Percentiles rank a stretch among this genome's conserved stretches.
Evolutionary conservation across 2,888 invertebrate genomes (phyloP).

Genomic region (Heliconius sara): DNA sequence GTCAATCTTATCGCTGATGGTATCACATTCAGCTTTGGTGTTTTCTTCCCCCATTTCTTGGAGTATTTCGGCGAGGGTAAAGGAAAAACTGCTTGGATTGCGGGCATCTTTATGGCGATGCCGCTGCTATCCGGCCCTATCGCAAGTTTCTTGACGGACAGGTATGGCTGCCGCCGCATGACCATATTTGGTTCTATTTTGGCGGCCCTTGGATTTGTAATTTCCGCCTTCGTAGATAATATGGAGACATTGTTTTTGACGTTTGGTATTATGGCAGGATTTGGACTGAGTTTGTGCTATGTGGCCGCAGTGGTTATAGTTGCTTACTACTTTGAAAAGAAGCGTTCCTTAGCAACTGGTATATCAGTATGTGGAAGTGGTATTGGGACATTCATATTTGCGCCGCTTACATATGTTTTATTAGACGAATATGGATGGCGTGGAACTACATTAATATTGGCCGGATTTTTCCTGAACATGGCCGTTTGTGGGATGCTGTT

Average conservation of each 20-base stretch:
- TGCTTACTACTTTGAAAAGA: constrained; percentile 94
- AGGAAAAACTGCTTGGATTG: constrained; percentile 95
- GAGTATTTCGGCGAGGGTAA: constrained; percentile 93
- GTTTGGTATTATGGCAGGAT: constrained; percentile 92
- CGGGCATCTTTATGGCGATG: constrained; percentile 95
- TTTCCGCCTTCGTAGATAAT: constrained; percentile 89
- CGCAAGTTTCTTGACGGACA: constrained; percentile 91
- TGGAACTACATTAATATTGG: constrained; percentile 91
- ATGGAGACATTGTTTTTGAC: constrained; percentile 91
- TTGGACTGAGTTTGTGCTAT: constrained; percentile 93
- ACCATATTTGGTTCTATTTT: constrained; percentile 91
- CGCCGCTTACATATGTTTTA: constrained; percentile 89
- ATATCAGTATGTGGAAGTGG: constrained; percentile 94
- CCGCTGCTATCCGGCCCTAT: constrained; percentile 94
- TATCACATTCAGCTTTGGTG: constrained; percentile 95
- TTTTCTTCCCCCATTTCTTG: constrained; percentile 93
- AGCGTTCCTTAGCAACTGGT: constrained; percentile 92
- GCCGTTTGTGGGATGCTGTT: constrained; percentile 92
- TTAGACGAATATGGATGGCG: constrained; percentile 92
- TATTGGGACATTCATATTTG: constrained; percentile 94
- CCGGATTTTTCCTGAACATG: constrained; percentile 91
- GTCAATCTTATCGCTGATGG: constrained; percentile 96
- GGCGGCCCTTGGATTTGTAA: constrained; percentile 89
- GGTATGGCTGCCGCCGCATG: constrained; percentile 91
- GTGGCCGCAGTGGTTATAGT: constrained; percentile 96